Conservation (phyloP, 2,113 vertebrate genomes). For the Thalassoma bifasciatum region DNA sequence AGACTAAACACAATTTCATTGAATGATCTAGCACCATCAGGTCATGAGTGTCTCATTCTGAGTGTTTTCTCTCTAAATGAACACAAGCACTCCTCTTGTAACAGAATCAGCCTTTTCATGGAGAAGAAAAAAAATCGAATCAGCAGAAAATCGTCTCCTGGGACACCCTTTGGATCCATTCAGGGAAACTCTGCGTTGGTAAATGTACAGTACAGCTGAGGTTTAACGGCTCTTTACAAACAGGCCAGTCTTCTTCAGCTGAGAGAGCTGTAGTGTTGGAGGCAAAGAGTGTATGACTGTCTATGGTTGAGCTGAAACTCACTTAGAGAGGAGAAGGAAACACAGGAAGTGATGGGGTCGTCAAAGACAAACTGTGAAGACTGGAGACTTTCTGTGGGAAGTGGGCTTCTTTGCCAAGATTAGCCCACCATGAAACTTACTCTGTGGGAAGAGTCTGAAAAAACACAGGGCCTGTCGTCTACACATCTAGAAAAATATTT, state of each 20-base stretch:
- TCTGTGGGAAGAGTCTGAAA: no score
- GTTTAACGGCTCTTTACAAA: conserved; percentile 45
- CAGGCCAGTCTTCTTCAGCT: conserved; percentile 28
- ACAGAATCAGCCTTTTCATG: conserved; percentile 57
- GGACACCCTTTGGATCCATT: conserved; percentile 25
- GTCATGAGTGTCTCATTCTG: conserved; percentile 18
- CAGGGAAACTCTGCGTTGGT: conserved; percentile 20
- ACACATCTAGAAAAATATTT: no score
- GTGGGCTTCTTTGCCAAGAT: background rate
- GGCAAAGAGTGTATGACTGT: no score
- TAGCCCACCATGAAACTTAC: background rate
- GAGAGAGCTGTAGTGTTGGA: conserved; percentile 4
- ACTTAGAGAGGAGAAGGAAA: conserved; percentile 38
- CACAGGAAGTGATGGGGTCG: conserved; percentile 48
- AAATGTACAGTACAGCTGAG: conserved; percentile 24
- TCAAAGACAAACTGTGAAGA: conserved; percentile 25
- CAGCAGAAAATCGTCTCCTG: conserved; percentile 32
- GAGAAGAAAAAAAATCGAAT: background rate
- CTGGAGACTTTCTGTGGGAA: conserved; percentile 30
- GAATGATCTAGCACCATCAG: conserved; percentile 4
- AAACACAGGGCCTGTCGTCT: no score
- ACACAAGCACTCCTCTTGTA: conserved; percentile 11
- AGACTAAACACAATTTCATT: background rate
- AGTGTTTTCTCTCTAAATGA: conserved; percentile 1
- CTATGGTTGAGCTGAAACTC: background rate